Evolutionary conservation across 2,113 vertebrate genomes (phyloP), one percentile per base, ranked within the genome.

Genomic region (Tretioscincus oriximinensis): DNA sequence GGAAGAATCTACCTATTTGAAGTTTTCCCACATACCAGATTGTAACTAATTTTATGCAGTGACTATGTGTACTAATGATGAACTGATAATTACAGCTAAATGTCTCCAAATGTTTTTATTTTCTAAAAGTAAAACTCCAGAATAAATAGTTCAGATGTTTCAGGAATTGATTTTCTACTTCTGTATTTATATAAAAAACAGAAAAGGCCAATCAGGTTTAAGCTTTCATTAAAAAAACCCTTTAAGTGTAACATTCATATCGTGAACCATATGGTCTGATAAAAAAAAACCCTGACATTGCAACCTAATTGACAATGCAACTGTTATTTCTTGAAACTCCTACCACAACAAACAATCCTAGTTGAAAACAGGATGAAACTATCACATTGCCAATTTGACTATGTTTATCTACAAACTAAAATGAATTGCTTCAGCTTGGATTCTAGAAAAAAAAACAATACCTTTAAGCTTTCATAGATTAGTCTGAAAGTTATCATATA

Each of bases 361-460:
- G 76, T 85, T 24, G 28, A 86, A 67, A 20, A 78, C 2, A 74
- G 20, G 51, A 76, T 47, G 66, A 64, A 73, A 66, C 3, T 77
- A 70, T 35, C 51, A 28, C 10, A 47, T 35, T 84, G 21, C 31
- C 64, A 26, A 81, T 54, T 68, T 76, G 73, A 76, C 76, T 72
- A 21, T 84, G 68, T 83, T 85, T 77, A 21, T 73, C 10, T 69
- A 7, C 66, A 72, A 88, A 92, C 5, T 65, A 8, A 5, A 41
- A 69, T 85, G 22, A 89, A 5, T 60, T 82, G 67, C 3, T 76
- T 12, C 31, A 64, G 69, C n/a, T 90, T 65, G 47, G 81, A 72
- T 54, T 73, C n/a, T 7, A 73, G 64, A 41, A 41, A 41, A n/a
- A 29, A 66, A 11, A 31, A 77, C 66, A 61, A 64, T 76, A 81